Percentiles rank a stretch among this genome's conserved stretches.
Evolutionary conservation across 2,888 invertebrate genomes (phyloP).

Genomic region (Sphaerolaimus hirsutus): DNA sequence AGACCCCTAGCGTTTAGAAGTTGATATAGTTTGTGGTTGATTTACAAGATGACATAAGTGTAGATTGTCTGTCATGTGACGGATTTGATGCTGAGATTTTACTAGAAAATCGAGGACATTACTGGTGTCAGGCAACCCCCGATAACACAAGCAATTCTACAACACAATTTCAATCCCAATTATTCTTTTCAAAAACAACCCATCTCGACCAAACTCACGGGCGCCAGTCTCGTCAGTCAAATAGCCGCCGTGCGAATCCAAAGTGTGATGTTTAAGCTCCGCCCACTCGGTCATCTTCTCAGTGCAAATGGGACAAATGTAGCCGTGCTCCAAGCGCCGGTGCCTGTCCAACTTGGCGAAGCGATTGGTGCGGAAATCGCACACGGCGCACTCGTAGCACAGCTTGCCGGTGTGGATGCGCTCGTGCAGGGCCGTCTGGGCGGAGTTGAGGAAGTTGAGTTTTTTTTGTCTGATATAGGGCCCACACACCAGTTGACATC

Average conservation of each 20-base stretch:
- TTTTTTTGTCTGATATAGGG: too few relatives aligned
- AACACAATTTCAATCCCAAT: not conserved
- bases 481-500: too few relatives aligned
- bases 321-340: conserved; percentile 22
- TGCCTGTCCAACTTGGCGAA: conserved; percentile 10
- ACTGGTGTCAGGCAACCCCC: too few relatives aligned
- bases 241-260: conserved; percentile 21
- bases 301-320: conserved; percentile 21
- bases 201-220: conserved; percentile 10
- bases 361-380: conserved; percentile 12
- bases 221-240: conserved; percentile 17
- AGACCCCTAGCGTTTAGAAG: too few relatives aligned
- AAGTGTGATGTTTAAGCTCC: conserved; percentile 23
- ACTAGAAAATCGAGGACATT: too few relatives aligned
- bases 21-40: too few relatives aligned
- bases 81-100: too few relatives aligned
- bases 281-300: conserved; percentile 16
- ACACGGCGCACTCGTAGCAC: conserved; percentile 21
- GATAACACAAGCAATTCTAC: not conserved
- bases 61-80: too few relatives aligned
- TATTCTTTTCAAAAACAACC: too few relatives aligned
- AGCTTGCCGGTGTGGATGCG: conserved; percentile 25
- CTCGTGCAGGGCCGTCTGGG: conserved; percentile 20
- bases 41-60: too few relatives aligned
- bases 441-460: too few relatives aligned